phyloP scores from a whole-genome alignment of 2,888 invertebrate genomes.

The Himalopsyche anomala region DNA sequence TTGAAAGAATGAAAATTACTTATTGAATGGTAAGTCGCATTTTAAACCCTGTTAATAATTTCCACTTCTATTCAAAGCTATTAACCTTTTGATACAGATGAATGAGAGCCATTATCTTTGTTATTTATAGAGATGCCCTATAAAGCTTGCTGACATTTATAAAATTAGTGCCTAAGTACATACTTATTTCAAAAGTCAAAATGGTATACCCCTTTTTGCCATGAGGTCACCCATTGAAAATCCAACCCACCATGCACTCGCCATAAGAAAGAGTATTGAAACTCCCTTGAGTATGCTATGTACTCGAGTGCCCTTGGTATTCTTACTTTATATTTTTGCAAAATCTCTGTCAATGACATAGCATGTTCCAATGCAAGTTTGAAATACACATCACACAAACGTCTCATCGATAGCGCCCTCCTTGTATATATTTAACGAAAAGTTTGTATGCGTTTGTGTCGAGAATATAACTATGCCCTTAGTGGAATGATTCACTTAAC shows the following conservation, averaged over 20 bases:
- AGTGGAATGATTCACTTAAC: slow-evolving; percentile 54
- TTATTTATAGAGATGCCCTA: slow-evolving; percentile 48
- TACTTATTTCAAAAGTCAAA: slow-evolving; percentile 29
- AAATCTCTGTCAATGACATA: background rate
- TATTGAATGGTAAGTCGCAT: slow-evolving; percentile 35
- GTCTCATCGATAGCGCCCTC: slow-evolving; percentile 11
- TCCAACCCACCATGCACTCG: background rate
- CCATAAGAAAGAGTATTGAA: background rate
- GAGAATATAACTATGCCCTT: slow-evolving; percentile 16
- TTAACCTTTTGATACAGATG: slow-evolving; percentile 10
- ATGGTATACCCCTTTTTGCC: background rate
- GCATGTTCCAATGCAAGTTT: slow-evolving; percentile 52
- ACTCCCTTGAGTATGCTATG: background rate
- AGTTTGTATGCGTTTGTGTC: slow-evolving; percentile 9
- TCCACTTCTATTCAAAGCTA: background rate
- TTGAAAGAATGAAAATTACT: slow-evolving; percentile 4
- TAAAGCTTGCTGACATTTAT: slow-evolving; percentile 52
- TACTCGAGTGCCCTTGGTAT: background rate
- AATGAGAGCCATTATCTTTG: slow-evolving; percentile 11
- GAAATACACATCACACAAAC: slow-evolving; percentile 44
- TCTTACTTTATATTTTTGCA: background rate
- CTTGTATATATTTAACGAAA: background rate
- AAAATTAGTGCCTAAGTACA: slow-evolving; percentile 23
- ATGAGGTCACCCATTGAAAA: background rate
- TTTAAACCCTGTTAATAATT: slow-evolving; percentile 16